phyloP scores from a whole-genome alignment of 2,888 invertebrate genomes.

The Camptogramma bilineatum region DNA sequence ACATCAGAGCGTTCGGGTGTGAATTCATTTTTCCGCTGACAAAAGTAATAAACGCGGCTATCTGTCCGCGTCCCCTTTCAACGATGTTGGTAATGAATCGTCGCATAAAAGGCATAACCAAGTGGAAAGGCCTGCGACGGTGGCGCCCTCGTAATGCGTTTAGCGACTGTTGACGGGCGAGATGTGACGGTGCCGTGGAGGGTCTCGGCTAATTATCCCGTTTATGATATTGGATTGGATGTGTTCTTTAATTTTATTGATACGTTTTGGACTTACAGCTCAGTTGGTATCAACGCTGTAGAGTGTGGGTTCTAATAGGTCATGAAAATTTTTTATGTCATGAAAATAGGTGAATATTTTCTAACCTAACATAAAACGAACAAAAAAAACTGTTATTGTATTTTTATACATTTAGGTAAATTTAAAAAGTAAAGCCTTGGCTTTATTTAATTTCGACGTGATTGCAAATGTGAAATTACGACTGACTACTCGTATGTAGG shows the following conservation, averaged over 20 bases:
- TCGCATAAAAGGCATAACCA: slow-evolving; percentile 83
- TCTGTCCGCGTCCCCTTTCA: slow-evolving; percentile 76
- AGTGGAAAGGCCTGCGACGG: slow-evolving; percentile 70
- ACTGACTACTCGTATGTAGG: too few relatives aligned
- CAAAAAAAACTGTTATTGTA: too few relatives aligned
- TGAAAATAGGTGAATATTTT: too few relatives aligned
- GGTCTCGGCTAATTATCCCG: slow-evolving; percentile 45
- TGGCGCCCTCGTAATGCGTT: slow-evolving; percentile 63
- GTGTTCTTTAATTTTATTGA: not conserved
- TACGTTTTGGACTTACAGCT: not conserved
- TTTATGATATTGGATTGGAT: slow-evolving; percentile 35
- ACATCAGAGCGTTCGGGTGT: slow-evolving; percentile 69
- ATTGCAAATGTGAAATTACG: too few relatives aligned
- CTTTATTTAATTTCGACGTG: too few relatives aligned
- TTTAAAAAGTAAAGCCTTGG: too few relatives aligned
- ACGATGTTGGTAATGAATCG: slow-evolving; percentile 80
- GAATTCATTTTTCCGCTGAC: slow-evolving; percentile 84
- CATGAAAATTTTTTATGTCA: too few relatives aligned
- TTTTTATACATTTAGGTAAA: too few relatives aligned
- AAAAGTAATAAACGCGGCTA: slow-evolving; percentile 84
- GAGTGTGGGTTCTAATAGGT: too few relatives aligned
- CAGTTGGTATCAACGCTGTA: not conserved
- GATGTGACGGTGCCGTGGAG: slow-evolving; percentile 52
- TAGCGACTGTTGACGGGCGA: slow-evolving; percentile 62
- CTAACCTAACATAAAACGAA: too few relatives aligned